Base-by-base conservation (phyloP, 2,113 vertebrate species). In the Elachura formosa region DNA sequence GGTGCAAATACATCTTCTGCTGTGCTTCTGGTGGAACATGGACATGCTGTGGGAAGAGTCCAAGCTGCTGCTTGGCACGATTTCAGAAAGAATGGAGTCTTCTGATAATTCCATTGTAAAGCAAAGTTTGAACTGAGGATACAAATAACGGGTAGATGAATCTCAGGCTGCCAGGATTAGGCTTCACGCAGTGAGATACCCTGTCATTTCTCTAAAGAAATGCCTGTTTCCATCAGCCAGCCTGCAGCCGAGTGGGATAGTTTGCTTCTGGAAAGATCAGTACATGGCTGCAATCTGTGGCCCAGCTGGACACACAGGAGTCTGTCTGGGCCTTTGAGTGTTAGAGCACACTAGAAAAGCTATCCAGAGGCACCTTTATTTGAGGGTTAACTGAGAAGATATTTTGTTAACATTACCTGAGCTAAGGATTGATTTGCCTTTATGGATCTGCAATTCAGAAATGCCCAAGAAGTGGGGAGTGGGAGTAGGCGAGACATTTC, bases 41-140 rank as follows among this genome's bases (percentile, higher is more conserved):
- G 51, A 63, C 10, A 3, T 5, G 24, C 4, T 1, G 1, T 20
- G 24, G 29, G 72, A 85, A 69, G 28, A 79, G 49, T n/a, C 46
- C 2, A 2, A 64, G 45, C 45, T 66, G 41, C 36, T 3, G 0
- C 17, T 33, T 43, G 36, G 45, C 52, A 28, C 0, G 2, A 26
- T 14, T 61, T 54, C 34, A 72, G 34, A 36, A 38, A 36, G 55
- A 46, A 40, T 1, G 1, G 8, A 84, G 20, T 55, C 62, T 38
- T 69, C 43, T 51, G 41, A 6, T 16, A 78, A 64, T 33, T 34
- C n/a, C 7, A 23, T 13, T 58, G 41, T 45, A 93, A 81, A 81
- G 22, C 48, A 80, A 31, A 63, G 29, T 34, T 18, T 55, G 54
- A 58, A 59, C 55, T 54, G 58, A 64, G 38, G 73, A n/a, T 46